A percentile compares a stretch with the other conserved stretches of the same genome.
phyloP scores from a whole-genome alignment of 2,797 vertebrate genomes.

The Ctenopoma multispine region DNA sequence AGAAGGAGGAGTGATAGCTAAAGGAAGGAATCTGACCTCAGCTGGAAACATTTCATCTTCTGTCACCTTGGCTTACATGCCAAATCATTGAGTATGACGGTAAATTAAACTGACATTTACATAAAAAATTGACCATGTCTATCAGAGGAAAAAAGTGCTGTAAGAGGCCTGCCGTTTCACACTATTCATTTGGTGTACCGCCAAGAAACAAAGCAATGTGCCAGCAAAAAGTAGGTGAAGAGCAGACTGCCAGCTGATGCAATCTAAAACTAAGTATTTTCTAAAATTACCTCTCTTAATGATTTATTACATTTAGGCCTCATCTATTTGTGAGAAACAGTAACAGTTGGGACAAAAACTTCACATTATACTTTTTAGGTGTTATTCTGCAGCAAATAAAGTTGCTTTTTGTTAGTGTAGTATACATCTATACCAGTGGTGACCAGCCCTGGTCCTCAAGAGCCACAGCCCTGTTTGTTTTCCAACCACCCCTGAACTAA shows the following conservation, averaged over 20 bases:
- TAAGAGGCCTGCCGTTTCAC: conserved; percentile 5
- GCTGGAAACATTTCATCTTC: conserved; percentile 14
- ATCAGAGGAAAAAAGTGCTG: conserved; percentile 7
- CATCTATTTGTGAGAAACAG: conserved; percentile 8
- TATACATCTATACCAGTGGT: too few species aligned
- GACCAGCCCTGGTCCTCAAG: too few species aligned
- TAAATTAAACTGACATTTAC: conserved; percentile 25
- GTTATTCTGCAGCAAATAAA: background rate
- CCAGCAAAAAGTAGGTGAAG: background rate
- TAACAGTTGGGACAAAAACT: background rate
- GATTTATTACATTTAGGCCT: conserved; percentile 5
- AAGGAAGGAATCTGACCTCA: background rate
- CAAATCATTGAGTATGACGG: background rate
- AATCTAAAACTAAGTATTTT: background rate
- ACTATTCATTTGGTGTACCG: background rate
- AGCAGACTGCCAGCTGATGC: background rate
- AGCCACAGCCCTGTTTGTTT: too few species aligned
- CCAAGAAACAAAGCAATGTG: background rate
- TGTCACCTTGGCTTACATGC: conserved; percentile 14
- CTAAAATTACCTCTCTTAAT: conserved; percentile 9
- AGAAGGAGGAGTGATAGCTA: conserved; percentile 7
- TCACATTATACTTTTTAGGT: background rate
- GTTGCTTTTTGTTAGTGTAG: too few species aligned
- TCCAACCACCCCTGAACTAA: too few species aligned
- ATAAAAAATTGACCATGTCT: conserved; percentile 21